Evolutionary conservation across 37 sponge, comb jelly and placozoan genomes (phyloP), one percentile per base, ranked within the genome.

Genomic region (Axinella damicornis): DNA sequence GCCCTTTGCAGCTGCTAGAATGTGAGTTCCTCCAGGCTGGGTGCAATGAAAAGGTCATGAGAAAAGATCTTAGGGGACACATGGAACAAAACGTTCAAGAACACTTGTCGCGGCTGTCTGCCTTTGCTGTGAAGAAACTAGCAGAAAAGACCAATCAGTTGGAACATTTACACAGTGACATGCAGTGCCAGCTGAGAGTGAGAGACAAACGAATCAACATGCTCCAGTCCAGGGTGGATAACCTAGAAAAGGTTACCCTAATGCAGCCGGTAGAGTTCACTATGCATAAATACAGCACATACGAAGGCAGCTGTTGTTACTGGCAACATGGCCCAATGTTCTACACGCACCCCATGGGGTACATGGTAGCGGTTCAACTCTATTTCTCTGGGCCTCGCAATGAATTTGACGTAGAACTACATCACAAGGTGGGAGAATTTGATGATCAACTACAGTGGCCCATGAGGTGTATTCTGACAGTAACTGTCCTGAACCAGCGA

Each of bases 1-100:
- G 78, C 59, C 78, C 78, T 15, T 28, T 28, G 30, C 57, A 74
- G 17, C 31, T 2, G 30, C 30, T 53, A 24, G 28, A 25, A 55
- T 74, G 75, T 32, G 57, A 52, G 15, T 27, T 55, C 17, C 0
- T 27, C 15, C 11, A 74, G 15, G 57, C 25, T 28, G 75, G 78
- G 12, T 77, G 78, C 63, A 38, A 71, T 0, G 78, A 77, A 39
- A 34, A 24, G 24, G 38, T 77, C 21, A 1, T 20, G 37, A 32
- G 63, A n/a, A 59, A 77, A 38, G 63, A 77, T 39, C 28, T 57
- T 1, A 1, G 5, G 2, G 27, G 27, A 16, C 76, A 75, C 60
- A 31, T 58, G 76, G 34, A 75, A 2, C 5, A 54, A 5, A 57
- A 16, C 60, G 4, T 14, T 9, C 20, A 75, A 36, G 9, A 56